phyloP scores from a whole-genome alignment of 2,113 vertebrate species.

The Melanerpes aurifrons region DNA sequence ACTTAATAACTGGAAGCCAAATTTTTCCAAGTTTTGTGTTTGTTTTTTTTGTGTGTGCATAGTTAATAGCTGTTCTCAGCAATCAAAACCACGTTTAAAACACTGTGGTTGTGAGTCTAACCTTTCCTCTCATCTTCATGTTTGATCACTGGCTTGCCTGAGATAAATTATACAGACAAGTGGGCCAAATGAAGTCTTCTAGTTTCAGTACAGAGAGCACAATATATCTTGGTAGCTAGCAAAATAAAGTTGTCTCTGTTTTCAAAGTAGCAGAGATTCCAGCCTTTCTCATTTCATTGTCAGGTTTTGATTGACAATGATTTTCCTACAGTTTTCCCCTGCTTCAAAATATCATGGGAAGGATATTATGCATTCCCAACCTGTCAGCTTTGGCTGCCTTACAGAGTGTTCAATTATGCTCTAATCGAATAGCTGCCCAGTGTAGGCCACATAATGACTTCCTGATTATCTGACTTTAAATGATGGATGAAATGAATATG shows the following conservation, averaged over 20 bases:
- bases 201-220: background rate
- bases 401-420: slow-evolving; percentile 92
- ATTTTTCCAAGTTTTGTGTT: background rate
- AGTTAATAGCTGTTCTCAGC: background rate
- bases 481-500: slow-evolving; percentile 99
- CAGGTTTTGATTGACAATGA: slow-evolving; percentile 56
- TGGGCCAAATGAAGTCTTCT: background rate
- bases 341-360: slow-evolving; percentile 63
- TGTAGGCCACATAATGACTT: slow-evolving; percentile 98
- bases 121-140: background rate
- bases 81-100: background rate
- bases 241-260: slow-evolving; percentile 2
- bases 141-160: background rate
- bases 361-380: slow-evolving; percentile 78
- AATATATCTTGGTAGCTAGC: background rate
- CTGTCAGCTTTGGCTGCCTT: slow-evolving; percentile 81
- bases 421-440: slow-evolving; percentile 95
- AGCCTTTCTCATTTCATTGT: background rate
- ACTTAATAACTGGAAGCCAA: background rate
- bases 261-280: background rate
- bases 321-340: slow-evolving; percentile 47
- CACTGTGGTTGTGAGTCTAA: background rate
- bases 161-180: background rate
- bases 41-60: background rate
- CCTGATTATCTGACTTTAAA: slow-evolving; percentile 99